Conservation (phyloP, 2,888 invertebrate genomes). For the Carterocephalus palaemon region DNA sequence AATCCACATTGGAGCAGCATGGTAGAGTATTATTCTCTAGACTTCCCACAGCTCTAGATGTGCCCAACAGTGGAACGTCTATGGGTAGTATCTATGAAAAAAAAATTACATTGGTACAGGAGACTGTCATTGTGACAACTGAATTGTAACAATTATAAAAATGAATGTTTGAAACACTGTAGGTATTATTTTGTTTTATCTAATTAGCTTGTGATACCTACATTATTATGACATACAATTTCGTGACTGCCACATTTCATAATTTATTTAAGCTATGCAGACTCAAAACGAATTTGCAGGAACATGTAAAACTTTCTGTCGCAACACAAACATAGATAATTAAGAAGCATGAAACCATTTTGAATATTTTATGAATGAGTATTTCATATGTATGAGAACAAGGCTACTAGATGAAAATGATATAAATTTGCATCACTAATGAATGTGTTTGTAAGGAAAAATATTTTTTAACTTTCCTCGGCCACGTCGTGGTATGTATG, state of each 20-base stretch:
- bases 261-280: constrained; percentile 31
- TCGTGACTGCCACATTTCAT: constrained; percentile 13
- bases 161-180: too few species aligned
- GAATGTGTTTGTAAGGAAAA: constrained; percentile 51
- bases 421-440: constrained; percentile 69
- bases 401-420: constrained; percentile 69
- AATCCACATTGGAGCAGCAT: too few species aligned
- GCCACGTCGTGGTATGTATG: not conserved
- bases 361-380: constrained; percentile 75
- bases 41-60: too few species aligned
- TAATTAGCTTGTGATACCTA: too few species aligned
- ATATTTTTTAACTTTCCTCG: constrained; percentile 11
- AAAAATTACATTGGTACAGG: too few species aligned
- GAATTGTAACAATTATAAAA: too few species aligned
- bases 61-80: too few species aligned
- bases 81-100: too few species aligned
- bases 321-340: constrained; percentile 71
- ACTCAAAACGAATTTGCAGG: constrained; percentile 38
- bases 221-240: constrained; percentile 1
- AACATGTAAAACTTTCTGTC: constrained; percentile 56
- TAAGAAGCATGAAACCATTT: constrained; percentile 75
- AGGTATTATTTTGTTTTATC: too few species aligned
- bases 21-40: too few species aligned
- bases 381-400: constrained; percentile 75
- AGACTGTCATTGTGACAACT: too few species aligned